These are phyloP conservation scores for Pelosia muscerda DNA, from an alignment of 2,888 invertebrate species.

Conservation along the genomic window DNA sequence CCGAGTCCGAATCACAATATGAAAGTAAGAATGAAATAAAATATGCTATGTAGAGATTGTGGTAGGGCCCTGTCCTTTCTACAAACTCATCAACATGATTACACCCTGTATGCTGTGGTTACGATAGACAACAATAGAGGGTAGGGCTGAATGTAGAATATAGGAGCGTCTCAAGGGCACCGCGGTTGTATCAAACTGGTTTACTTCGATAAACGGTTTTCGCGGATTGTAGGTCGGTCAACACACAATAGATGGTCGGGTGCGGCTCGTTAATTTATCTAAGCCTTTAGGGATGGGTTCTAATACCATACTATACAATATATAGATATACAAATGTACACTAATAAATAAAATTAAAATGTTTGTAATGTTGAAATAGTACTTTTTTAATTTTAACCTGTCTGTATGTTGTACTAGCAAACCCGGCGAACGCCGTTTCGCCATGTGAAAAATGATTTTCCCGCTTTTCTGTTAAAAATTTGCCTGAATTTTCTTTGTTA, in stretches of 20 bases:
- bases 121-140: slow-evolving; percentile 35
- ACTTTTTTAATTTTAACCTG: too few species aligned
- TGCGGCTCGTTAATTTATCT: slow-evolving; percentile 47
- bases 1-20: too few species aligned
- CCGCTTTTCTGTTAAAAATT: too few species aligned
- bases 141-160: slow-evolving; percentile 45
- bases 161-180: slow-evolving; percentile 50
- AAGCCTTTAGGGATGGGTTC: slow-evolving; percentile 30
- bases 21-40: too few species aligned
- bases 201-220: slow-evolving; percentile 47
- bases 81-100: slow-evolving; percentile 19
- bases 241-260: slow-evolving; percentile 53
- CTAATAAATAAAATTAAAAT: too few species aligned
- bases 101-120: slow-evolving; percentile 37
- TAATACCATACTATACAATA: slow-evolving; percentile 18
- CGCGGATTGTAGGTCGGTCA: slow-evolving; percentile 59
- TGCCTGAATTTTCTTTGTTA: too few species aligned
- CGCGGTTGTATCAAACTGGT: slow-evolving; percentile 24
- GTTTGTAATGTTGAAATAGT: too few species aligned
- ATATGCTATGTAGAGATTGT: too few species aligned
- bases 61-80: neutral
- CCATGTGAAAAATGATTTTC: too few species aligned
- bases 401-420: too few species aligned
- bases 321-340: too few species aligned
- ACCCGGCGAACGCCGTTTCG: too few species aligned